phyloP scores from a whole-genome alignment of 2,888 invertebrate species.

The Catonia carolina region DNA sequence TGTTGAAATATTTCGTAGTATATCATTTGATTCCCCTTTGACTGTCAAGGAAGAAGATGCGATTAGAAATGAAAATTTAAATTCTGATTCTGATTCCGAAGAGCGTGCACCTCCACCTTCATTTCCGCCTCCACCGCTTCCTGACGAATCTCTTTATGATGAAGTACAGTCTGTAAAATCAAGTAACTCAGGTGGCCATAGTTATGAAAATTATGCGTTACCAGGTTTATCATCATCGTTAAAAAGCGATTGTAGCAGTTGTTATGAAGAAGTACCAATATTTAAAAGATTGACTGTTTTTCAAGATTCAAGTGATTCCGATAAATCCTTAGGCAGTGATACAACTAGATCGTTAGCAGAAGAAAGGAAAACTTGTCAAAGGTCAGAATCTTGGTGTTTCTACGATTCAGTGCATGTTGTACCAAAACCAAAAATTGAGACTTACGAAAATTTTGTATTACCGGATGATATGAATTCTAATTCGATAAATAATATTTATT shows the following conservation, averaged over 20 bases:
- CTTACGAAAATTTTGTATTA: constrained; percentile 22
- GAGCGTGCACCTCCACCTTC: constrained; percentile 50
- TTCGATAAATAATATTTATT: constrained; percentile 2
- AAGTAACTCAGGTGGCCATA: constrained; percentile 30
- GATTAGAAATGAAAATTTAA: constrained; percentile 28
- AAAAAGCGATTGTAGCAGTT: constrained; percentile 24
- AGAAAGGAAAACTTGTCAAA: constrained; percentile 7
- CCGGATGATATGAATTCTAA: background rate
- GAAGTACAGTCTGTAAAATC: constrained; percentile 44
- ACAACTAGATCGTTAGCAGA: constrained; percentile 34
- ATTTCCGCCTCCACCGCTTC: constrained; percentile 54
- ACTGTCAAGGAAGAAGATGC: constrained; percentile 42
- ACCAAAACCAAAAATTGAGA: constrained; percentile 9
- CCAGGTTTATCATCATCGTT: constrained; percentile 16
- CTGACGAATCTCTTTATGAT: constrained; percentile 51
- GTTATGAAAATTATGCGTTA: constrained; percentile 23
- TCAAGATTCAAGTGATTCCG: constrained; percentile 26
- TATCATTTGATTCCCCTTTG: constrained; percentile 58
- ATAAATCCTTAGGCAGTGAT: constrained; percentile 33
- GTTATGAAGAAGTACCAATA: constrained; percentile 33
- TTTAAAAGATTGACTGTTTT: constrained; percentile 23
- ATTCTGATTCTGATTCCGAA: constrained; percentile 38
- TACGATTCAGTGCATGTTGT: constrained; percentile 42
- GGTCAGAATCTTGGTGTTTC: constrained; percentile 50
- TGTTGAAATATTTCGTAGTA: constrained; percentile 55